A percentile compares a stretch with the other conserved stretches of the same genome.
These are phyloP conservation scores for Cyanoderma ruficeps DNA, from an alignment of 2,113 vertebrate genomes.

Conservation along the genomic window DNA sequence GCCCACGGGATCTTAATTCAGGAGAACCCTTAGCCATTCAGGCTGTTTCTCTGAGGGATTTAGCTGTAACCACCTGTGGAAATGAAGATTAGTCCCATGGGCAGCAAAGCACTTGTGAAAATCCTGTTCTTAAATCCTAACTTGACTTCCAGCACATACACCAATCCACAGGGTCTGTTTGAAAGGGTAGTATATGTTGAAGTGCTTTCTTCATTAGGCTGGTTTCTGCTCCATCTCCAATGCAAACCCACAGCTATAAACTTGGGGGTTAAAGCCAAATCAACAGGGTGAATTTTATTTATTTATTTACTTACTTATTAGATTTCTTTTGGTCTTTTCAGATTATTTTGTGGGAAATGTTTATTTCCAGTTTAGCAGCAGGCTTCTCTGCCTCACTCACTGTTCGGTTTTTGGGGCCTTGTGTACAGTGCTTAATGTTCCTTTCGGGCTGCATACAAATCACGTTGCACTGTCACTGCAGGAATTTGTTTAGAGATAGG, in stretches of 20 bases:
- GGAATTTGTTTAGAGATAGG: constrained; percentile 49
- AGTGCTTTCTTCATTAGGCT: not conserved
- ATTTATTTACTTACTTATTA: too few relatives aligned
- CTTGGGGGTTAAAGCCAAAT: not conserved
- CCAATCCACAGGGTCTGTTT: not conserved
- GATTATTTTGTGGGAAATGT: not conserved
- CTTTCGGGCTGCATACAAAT: constrained; percentile 20
- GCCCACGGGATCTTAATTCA: not conserved
- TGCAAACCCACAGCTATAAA: not conserved
- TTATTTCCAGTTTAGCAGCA: constrained; percentile 2
- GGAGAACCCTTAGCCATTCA: not conserved
- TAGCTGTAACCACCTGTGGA: not conserved
- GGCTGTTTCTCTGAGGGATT: not conserved
- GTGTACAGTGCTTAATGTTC: not conserved
- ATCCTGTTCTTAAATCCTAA: not conserved
- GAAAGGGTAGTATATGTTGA: not conserved
- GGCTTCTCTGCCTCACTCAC: not conserved
- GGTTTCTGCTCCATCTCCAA: not conserved
- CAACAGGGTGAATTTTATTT: not conserved
- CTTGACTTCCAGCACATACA: not conserved
- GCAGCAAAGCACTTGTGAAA: not conserved
- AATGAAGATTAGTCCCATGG: not conserved
- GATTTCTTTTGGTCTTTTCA: not conserved
- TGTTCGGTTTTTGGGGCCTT: not conserved
- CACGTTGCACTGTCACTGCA: not conserved